Evolutionary conservation across 2,113 vertebrate species (phyloP).

Genomic region (Callipepla californica): DNA sequence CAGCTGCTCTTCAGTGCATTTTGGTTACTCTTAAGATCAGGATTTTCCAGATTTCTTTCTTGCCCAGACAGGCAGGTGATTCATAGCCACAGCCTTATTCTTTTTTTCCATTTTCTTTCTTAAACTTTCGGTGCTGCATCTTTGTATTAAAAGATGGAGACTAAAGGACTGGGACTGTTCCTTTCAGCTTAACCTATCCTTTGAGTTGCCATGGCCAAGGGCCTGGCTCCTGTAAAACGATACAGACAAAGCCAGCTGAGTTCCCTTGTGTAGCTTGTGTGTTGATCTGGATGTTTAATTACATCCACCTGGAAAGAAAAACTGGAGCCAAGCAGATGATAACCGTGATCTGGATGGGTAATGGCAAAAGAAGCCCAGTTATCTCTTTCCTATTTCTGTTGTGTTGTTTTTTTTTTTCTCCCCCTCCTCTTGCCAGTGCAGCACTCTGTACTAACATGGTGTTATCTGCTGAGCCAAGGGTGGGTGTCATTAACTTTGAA

Average conservation of each 20-base stretch:
- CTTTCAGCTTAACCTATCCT: not conserved
- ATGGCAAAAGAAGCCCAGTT: not conserved
- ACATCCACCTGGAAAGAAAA: not conserved
- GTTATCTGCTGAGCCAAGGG: not conserved
- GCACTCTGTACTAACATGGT: not conserved
- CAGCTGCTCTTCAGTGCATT: not conserved
- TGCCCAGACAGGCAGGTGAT: not conserved
- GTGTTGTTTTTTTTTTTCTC: not conserved
- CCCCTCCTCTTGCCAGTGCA: not conserved
- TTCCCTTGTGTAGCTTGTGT: not conserved
- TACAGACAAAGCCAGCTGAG: not conserved
- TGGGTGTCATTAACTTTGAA: not conserved
- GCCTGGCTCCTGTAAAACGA: not conserved
- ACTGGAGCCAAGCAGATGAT: not conserved
- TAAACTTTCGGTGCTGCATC: not conserved
- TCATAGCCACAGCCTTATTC: not conserved
- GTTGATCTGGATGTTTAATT: not conserved
- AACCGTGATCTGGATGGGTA: not conserved
- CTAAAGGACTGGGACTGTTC: not conserved
- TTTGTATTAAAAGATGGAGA: not conserved
- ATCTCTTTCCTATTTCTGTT: not conserved
- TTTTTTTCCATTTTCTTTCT: not conserved
- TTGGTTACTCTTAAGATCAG: not conserved
- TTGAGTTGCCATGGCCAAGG: not conserved
- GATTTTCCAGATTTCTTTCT: slow-evolving; percentile 17